Base-by-base conservation (phyloP, 2,888 invertebrate species). In the Macrosoma leucophasiata region DNA sequence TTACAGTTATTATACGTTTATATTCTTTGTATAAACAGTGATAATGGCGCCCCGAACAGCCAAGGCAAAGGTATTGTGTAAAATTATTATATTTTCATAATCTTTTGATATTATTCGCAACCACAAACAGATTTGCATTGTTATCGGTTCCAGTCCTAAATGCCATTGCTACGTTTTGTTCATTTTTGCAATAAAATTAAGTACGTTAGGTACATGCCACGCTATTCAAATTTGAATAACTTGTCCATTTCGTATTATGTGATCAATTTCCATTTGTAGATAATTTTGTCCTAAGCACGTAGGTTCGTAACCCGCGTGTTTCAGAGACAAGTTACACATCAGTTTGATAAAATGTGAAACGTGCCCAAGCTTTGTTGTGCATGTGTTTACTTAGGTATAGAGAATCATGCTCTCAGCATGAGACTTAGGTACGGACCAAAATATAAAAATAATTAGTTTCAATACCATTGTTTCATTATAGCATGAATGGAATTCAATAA, bases 31-130 rank as follows among this genome's bases (percentile, higher is more conserved):
- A 31, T 30, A 48, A 44, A 48, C 54, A 41, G 36, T 45, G 43
- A 49, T 44, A 54, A 82, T 82, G 81, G 79, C 81, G 45, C 79
- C 79, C 54, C 67, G 73, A 46, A 61, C 75, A 52, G 68, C 62
- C 24, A 81, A 77, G 55, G 49, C 66, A 32, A 81, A 82, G 78
- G 81, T 82, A 81, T 41, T 26, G 37, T 49, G 46, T 30, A 38
- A 25, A 10, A 11, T 1, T 26, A 25, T 22, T 13, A n/a, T 15
- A 12, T 15, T 12, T 17, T 2, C 6, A n/a, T 6, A 4, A 45
- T 39, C n/a, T 29, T 36, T 29, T 38, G 23, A 32, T 24, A 35
- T 41, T 44, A 43, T 48, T 53, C 39, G 34, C 13, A 34, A 30
- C 19, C 52, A 39, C 49, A 48, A 63, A 64, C 64, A 52, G 60